phyloP scores from a whole-genome alignment of 1,140 invertebrate species.

The Bombyx mandarina region DNA sequence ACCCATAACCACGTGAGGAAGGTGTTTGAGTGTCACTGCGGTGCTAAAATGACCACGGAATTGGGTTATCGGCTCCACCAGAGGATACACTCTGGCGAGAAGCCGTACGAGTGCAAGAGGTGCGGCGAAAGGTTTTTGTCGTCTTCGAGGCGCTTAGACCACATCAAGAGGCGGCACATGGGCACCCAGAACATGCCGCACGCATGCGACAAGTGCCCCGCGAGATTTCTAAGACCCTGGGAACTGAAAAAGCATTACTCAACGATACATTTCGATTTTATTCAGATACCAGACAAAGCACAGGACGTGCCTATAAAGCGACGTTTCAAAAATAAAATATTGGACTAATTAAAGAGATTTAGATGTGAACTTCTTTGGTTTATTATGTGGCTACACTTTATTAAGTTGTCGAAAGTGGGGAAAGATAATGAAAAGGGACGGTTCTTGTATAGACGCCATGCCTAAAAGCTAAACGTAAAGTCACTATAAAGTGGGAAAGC shows the following conservation, averaged over 20 bases:
- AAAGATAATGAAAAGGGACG: too few species aligned
- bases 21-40: conserved; percentile 52
- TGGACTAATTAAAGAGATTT: conserved; percentile 1
- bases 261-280: conserved; percentile 17
- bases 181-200: conserved; percentile 32
- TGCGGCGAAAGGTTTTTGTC: conserved; percentile 73
- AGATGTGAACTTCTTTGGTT: too few species aligned
- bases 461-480: too few species aligned
- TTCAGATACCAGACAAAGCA: conserved; percentile 14
- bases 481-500: too few species aligned
- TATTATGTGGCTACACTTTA: too few species aligned
- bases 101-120: conserved; percentile 79
- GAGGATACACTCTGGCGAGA: conserved; percentile 80
- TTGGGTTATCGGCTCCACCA: conserved; percentile 49
- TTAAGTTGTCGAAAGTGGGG: too few species aligned
- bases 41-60: conserved; percentile 37
- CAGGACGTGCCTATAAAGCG: conserved; percentile 1
- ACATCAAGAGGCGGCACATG: conserved; percentile 50
- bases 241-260: conserved; percentile 45
- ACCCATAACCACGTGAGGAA: conserved; percentile 44
- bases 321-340: conserved; percentile 4
- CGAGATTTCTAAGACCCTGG: conserved; percentile 43
- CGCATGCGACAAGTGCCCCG: conserved; percentile 31
- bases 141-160: conserved; percentile 48
- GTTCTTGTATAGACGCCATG: too few species aligned